Base-by-base conservation (phyloP, 2,888 invertebrate genomes). In the Phytoseiulus persimilis region DNA sequence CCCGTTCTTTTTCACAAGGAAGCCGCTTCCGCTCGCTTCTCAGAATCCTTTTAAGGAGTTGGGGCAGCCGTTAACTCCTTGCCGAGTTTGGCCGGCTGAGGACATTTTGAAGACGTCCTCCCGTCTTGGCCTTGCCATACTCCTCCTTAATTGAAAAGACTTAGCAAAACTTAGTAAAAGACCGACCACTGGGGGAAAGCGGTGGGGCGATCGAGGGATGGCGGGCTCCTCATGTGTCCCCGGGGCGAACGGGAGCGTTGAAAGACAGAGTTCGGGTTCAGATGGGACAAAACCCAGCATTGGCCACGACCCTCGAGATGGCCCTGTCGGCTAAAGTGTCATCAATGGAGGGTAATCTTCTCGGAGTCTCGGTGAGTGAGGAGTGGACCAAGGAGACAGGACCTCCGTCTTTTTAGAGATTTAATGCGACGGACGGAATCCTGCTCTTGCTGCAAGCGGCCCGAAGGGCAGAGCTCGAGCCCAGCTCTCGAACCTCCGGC, bases 1-100 rank as follows among this genome's bases (percentile, higher is more conserved):
- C 65, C 65, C 18, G 65, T 23, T 65, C 65, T 65, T 65, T 65
- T 65, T 65, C 65, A 65, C 65, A 65, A 65, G 65, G 65, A 65
- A 65, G 65, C n/a, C n/a, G n/a, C 65, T 65, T 65, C 65, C 65
- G 65, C 65, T 65, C 65, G 65, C 65, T 65, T 65, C 65, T 65
- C 65, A 65, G 65, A 65, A 65, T 65, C 65, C 65, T 65, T 65
- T 65, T 65, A 65, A 65, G 65, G 65, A 65, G 65, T 65, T 18
- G 65, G 18, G 65, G 65, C 65, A 65, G 65, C 65, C 65, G 65
- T 65, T 65, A 65, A 65, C 65, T 65, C 65, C 65, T 65, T 28
- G 65, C 65, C 65, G 65, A 65, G 65, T 65, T 65, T 65, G 65
- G 28, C 65, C 65, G 65, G 65, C 65, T 65, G 65, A 65, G 65